Conservation (phyloP, 1,140 invertebrate genomes). For the Heliconius himera region DNA sequence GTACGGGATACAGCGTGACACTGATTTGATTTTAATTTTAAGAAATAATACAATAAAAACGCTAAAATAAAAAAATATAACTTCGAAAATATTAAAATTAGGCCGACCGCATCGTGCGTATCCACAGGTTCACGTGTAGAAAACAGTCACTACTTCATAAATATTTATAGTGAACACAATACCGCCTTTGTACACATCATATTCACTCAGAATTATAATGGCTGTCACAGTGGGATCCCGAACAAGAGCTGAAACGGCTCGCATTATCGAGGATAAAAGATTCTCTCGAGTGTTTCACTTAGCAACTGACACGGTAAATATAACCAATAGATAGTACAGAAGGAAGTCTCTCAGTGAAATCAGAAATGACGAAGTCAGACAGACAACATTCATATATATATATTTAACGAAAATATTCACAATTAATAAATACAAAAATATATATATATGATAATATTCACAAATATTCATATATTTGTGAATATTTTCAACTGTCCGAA, state of each 20-base stretch:
- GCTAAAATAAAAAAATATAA: background rate
- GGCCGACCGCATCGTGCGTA: slow-evolving; percentile 69
- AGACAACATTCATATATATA: slow-evolving; percentile 40
- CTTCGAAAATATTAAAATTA: slow-evolving; percentile 56
- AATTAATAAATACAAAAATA: too few relatives aligned
- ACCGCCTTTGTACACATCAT: slow-evolving; percentile 73
- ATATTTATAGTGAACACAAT: slow-evolving; percentile 76
- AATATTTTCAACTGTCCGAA: slow-evolving; percentile 4
- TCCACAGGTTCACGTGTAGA: slow-evolving; percentile 70
- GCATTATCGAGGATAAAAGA: slow-evolving; percentile 75
- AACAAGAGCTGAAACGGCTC: slow-evolving; percentile 76
- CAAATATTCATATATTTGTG: slow-evolving; percentile 41
- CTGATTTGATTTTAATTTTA: too few relatives aligned
- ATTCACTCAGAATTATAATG: slow-evolving; percentile 79
- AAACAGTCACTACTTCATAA: slow-evolving; percentile 77
- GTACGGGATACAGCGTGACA: too few relatives aligned
- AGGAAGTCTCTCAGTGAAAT: slow-evolving; percentile 50
- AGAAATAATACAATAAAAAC: background rate
- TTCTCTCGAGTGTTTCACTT: slow-evolving; percentile 69
- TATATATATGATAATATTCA: too few relatives aligned
- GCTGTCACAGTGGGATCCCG: slow-evolving; percentile 72
- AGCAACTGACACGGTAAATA: slow-evolving; percentile 69
- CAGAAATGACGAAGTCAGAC: slow-evolving; percentile 45
- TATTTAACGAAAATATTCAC: too few relatives aligned
- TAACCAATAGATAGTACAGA: slow-evolving; percentile 64